Base-by-base conservation (phyloP, 2,797 vertebrate genomes). In the Rhinogobio ventralis region DNA sequence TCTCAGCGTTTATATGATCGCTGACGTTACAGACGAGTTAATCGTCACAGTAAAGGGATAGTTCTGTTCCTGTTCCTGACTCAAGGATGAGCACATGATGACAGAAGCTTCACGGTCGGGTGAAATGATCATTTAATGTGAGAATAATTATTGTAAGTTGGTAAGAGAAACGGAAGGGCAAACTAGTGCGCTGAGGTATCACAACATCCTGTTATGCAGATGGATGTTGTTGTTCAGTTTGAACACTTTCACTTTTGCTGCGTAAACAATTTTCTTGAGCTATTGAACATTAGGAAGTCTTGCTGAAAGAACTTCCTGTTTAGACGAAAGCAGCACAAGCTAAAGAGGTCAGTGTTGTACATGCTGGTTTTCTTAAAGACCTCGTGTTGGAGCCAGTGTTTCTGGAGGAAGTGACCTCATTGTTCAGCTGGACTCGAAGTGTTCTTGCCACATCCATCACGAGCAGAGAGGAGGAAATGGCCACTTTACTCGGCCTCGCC, bases 131-230 rank as follows among this genome's bases (percentile, higher is more conserved):
- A 20, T 20, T 51, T 11, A 1, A 20, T 6, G 46, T 33, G 49
- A n/a, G n/a, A 11, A 7, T 55, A n/a, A 5, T 36, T 5, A 36
- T 71, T 82, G 89, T 66, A 4, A 25, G 87, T 91, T 82, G 72
- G 84, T 88, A 77, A 89, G 86, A 84, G 25, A 75, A 20, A 5
- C 14, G 7, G n/a, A 45, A 68, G 85, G 33, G 14, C 79, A 82
- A 85, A 72, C 25, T 60, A 20, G 49, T 79, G 84, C 62, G 82
- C 72, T 69, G 15, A 74, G 39, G 68, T 13, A 78, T 79, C 66
- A 86, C 68, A 85, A 86, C 85, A 87, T 88, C 89, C 87, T 79
- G 86, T 80, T 74, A 76, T 79, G 66, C 64, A 67, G 77, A 71
- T 39, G 78, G 78, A 80, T 33, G 42, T 20, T 72, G 73, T 68